Percentiles rank a stretch among this genome's conserved stretches.
phyloP scores from a whole-genome alignment of 1,140 invertebrate genomes.

The Leptopilina clavipes region DNA sequence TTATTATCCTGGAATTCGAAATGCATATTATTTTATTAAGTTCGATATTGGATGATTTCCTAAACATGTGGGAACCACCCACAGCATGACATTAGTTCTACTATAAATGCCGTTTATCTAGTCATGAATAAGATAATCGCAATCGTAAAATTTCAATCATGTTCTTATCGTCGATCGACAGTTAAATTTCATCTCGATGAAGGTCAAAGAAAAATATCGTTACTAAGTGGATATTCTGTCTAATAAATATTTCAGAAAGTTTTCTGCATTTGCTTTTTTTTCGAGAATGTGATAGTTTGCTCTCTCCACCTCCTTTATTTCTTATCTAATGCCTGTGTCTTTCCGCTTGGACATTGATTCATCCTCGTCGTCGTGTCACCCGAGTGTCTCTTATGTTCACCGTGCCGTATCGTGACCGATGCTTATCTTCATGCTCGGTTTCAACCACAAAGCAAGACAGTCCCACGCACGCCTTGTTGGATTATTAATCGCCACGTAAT shows the following conservation, averaged over 20 bases:
- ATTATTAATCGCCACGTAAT: constrained; percentile 72
- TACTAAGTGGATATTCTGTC: not conserved
- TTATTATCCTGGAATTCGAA: too few species aligned
- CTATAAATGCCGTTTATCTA: constrained; percentile 14
- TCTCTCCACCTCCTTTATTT: constrained; percentile 41
- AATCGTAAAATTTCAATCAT: constrained; percentile 23
- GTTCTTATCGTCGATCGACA: constrained; percentile 20
- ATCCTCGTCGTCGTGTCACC: constrained; percentile 61
- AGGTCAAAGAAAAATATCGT: constrained; percentile 1
- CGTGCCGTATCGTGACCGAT: constrained; percentile 65
- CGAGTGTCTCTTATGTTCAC: constrained; percentile 55
- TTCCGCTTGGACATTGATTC: constrained; percentile 65
- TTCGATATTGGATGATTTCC: not conserved
- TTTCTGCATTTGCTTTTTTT: constrained; percentile 29
- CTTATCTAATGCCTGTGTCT: constrained; percentile 43
- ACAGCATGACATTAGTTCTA: constrained; percentile 1
- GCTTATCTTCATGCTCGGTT: constrained; percentile 69
- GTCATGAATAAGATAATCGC: constrained; percentile 19
- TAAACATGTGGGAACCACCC: constrained; percentile 21
- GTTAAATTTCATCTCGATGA: constrained; percentile 23
- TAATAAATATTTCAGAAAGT: not conserved
- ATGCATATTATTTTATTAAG: too few species aligned
- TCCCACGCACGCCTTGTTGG: constrained; percentile 69
- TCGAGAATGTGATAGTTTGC: constrained; percentile 36
- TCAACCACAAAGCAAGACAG: constrained; percentile 66